phyloP scores from a whole-genome alignment of 2,113 vertebrate genomes.

The Alligator mississippiensis region DNA sequence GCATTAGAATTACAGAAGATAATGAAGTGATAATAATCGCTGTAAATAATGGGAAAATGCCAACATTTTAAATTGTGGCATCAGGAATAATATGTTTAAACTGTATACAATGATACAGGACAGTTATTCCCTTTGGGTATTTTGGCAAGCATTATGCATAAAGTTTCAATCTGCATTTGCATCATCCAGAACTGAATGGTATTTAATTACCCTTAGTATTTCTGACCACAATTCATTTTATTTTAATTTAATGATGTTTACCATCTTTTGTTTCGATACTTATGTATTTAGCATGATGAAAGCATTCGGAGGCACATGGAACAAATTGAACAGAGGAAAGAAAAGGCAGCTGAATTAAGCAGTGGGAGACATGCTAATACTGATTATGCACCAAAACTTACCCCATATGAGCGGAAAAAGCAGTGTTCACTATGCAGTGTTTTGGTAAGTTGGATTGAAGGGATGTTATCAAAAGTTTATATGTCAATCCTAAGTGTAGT shows the following conservation, averaged over 20 bases:
- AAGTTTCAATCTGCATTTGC: neutral
- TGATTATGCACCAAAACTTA: conserved; percentile 97
- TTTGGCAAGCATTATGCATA: neutral
- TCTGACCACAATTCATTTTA: neutral
- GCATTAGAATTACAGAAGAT: neutral
- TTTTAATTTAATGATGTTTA: neutral
- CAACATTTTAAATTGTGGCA: neutral
- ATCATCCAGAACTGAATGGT: neutral
- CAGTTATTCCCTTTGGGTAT: neutral
- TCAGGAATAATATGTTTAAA: neutral
- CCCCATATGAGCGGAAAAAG: conserved; percentile 95
- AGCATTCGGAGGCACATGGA: conserved; percentile 98
- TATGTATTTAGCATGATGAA: conserved; percentile 89
- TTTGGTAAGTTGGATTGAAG: conserved; percentile 79
- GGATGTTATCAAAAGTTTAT: neutral
- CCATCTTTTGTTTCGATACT: neutral
- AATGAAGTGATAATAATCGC: neutral
- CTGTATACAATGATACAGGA: neutral
- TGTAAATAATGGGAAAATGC: neutral
- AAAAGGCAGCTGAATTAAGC: conserved; percentile 97
- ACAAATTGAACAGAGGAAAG: conserved; percentile 98
- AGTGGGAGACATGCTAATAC: conserved; percentile 96
- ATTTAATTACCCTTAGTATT: neutral
- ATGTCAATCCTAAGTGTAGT: neutral
- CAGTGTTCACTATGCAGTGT: conserved; percentile 93